A percentile compares a stretch with the other conserved stretches of the same genome.
Evolutionary conservation across 2,113 vertebrate species (phyloP).

Genomic region (Salminus brasiliensis): DNA sequence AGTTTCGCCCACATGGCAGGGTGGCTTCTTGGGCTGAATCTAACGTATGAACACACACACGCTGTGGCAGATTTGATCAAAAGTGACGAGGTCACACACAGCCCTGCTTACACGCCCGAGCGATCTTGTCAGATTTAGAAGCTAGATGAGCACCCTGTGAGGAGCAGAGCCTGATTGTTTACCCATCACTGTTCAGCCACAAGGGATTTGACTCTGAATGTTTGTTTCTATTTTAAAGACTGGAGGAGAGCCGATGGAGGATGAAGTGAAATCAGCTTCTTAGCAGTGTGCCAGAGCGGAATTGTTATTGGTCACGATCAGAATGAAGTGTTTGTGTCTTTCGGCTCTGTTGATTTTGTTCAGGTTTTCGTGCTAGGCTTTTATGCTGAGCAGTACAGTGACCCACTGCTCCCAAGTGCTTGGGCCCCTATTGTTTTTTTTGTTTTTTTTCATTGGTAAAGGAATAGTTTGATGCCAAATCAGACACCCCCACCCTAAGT

Average conservation of each 20-base stretch:
- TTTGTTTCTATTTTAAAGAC: neutral
- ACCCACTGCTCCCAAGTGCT: neutral
- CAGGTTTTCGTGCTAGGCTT: neutral
- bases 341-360: neutral
- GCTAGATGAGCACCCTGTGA: neutral
- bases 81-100: constrained; percentile 25
- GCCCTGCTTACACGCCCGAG: neutral
- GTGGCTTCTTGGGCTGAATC: constrained; percentile 12
- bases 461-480: too few species aligned
- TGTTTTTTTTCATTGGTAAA: neutral
- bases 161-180: constrained; percentile 15
- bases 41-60: constrained; percentile 13
- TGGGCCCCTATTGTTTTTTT: too few species aligned
- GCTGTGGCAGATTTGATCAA: constrained; percentile 27
- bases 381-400: neutral
- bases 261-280: neutral
- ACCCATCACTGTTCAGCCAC: constrained; percentile 57
- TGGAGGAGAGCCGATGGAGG: neutral
- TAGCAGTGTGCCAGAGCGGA: neutral
- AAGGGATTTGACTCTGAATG: constrained; percentile 36
- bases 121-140: constrained; percentile 12
- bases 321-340: neutral
- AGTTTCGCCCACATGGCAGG: constrained; percentile 33
- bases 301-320: neutral
- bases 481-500: too few species aligned